A percentile compares a stretch with the other conserved stretches of the same genome.
phyloP scores from a whole-genome alignment of 2,888 invertebrate genomes.

The Nowickia ferox region DNA sequence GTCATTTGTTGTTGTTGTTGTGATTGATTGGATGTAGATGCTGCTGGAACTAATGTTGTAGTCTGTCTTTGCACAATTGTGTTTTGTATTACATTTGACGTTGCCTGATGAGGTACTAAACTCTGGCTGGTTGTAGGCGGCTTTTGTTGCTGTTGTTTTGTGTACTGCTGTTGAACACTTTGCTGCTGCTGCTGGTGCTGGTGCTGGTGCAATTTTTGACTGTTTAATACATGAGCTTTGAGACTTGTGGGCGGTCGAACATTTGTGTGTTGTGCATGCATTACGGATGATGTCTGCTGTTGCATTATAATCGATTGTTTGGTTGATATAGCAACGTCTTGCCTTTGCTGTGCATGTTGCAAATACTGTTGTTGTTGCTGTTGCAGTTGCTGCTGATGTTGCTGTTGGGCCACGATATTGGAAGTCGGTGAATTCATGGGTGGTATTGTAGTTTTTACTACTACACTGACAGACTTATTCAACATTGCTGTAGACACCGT shows the following conservation, averaged over 20 bases:
- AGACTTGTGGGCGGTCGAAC: constrained; percentile 84
- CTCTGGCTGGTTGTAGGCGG: constrained; percentile 11
- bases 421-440: constrained; percentile 68
- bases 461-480: constrained; percentile 80
- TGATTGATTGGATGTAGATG: constrained; percentile 63
- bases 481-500: constrained; percentile 73
- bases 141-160: constrained; percentile 42
- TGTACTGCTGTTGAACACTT: constrained; percentile 74
- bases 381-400: constrained; percentile 41
- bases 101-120: background rate
- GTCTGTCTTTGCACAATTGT: constrained; percentile 36
- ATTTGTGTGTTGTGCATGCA: constrained; percentile 81
- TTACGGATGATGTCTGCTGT: constrained; percentile 77
- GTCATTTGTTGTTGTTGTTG: constrained; percentile 76
- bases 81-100: constrained; percentile 77
- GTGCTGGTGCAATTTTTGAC: constrained; percentile 81
- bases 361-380: constrained; percentile 36
- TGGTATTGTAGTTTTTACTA: constrained; percentile 78
- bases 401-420: constrained; percentile 36
- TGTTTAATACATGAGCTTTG: constrained; percentile 86
- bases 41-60: constrained; percentile 67
- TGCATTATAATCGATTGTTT: constrained; percentile 79
- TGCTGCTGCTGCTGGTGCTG: constrained; percentile 79
- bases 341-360: constrained; percentile 68
- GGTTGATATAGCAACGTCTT: constrained; percentile 68